Evolutionary conservation across 2,888 invertebrate species (phyloP).

Genomic region (Pyrochroa serraticornis): DNA sequence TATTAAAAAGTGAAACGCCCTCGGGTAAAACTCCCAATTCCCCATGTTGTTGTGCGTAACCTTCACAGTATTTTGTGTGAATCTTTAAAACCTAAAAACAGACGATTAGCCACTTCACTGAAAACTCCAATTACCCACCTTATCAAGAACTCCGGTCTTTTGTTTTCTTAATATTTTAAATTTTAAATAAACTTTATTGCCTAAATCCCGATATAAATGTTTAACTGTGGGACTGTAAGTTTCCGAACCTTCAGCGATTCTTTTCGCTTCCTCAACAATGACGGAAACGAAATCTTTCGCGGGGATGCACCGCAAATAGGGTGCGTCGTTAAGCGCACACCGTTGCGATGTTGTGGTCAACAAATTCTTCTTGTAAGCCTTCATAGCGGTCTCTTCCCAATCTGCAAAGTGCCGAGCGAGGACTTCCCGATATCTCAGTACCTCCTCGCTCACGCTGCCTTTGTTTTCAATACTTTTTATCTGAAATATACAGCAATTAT

Average conservation of each 20-base stretch:
- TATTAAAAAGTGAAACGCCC: constrained; percentile 56
- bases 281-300: constrained; percentile 63
- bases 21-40: constrained; percentile 44
- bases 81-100: constrained; percentile 35
- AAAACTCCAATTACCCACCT: constrained; percentile 54
- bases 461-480: constrained; percentile 52
- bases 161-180: constrained; percentile 72
- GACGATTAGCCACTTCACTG: constrained; percentile 3
- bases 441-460: constrained; percentile 42
- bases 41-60: constrained; percentile 41
- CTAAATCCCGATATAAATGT: constrained; percentile 70
- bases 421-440: constrained; percentile 58
- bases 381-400: constrained; percentile 70
- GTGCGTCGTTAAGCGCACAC: constrained; percentile 47
- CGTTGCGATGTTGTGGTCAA: constrained; percentile 66
- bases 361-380: constrained; percentile 74
- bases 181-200: constrained; percentile 70
- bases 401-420: constrained; percentile 66
- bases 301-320: constrained; percentile 53
- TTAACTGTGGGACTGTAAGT: constrained; percentile 76
- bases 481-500: no score
- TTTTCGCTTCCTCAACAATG: constrained; percentile 72
- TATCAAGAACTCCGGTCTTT: constrained; percentile 69
- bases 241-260: constrained; percentile 77
- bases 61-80: constrained; percentile 51